Evolutionary conservation across 2,888 invertebrate species (phyloP).

Genomic region (Volucella inanis): DNA sequence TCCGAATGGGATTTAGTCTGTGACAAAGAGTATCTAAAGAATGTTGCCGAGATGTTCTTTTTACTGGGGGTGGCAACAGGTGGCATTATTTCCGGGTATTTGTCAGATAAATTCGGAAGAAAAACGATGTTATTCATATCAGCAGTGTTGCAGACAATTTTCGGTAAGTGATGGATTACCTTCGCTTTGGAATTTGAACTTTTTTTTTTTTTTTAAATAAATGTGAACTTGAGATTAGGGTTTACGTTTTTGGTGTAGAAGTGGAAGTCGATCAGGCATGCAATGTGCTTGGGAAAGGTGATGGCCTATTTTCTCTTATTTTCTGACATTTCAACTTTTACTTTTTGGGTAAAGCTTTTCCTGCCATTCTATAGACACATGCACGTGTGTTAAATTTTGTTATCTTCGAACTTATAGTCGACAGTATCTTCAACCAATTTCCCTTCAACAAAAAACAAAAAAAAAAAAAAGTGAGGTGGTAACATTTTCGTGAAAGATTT

Average conservation of each 20-base stretch:
- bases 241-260: background rate
- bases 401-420: no score
- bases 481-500: no score
- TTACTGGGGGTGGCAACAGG: slow-evolving; percentile 90
- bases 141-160: slow-evolving; percentile 87
- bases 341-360: no score
- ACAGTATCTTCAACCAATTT: no score
- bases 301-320: no score
- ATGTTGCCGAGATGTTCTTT: slow-evolving; percentile 90
- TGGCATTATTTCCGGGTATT: slow-evolving; percentile 90
- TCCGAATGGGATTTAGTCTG: slow-evolving; percentile 91
- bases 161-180: slow-evolving; percentile 83
- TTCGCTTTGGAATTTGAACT: background rate
- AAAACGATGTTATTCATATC: slow-evolving; percentile 90
- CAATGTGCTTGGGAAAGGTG: no score
- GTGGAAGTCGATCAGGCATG: no score
- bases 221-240: background rate
- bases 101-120: slow-evolving; percentile 92
- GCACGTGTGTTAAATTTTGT: no score
- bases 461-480: no score
- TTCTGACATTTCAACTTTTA: no score
- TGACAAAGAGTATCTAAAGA: slow-evolving; percentile 87
- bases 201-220: background rate
- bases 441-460: no score
- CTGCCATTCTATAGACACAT: no score